These are phyloP conservation scores for Pygmarrhopalites habei DNA, from an alignment of 1,140 invertebrate genomes.

Conservation along the genomic window DNA sequence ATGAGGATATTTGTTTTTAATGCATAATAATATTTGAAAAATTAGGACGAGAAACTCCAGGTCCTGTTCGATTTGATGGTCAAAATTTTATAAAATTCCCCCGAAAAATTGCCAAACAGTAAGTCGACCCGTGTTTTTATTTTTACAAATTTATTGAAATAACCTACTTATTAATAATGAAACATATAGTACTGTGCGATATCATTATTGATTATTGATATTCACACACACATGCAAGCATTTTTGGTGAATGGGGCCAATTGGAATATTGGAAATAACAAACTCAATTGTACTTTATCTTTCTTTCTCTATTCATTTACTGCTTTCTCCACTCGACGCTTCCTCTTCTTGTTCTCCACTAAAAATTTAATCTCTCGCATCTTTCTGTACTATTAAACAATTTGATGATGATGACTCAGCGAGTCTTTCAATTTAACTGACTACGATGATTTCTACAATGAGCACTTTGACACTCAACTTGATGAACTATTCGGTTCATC, in stretches of 20 bases:
- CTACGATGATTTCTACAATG: constrained; percentile 40
- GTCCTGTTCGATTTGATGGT: constrained; percentile 57
- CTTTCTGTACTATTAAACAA: no score
- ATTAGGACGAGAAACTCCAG: constrained; percentile 46
- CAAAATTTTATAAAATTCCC: constrained; percentile 56
- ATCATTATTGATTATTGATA: background rate
- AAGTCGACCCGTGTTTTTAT: constrained; percentile 42
- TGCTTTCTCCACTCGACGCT: no score
- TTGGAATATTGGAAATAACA: background rate
- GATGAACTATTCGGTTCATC: constrained; percentile 35
- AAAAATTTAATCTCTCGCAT: background rate
- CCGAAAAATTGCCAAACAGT: constrained; percentile 55
- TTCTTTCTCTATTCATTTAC: background rate
- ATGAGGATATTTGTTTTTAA: no score
- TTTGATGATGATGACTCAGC: constrained; percentile 17
- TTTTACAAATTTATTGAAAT: no score
- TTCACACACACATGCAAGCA: background rate
- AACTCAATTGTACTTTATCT: background rate
- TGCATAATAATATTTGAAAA: constrained; percentile 3
- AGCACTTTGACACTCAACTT: constrained; percentile 40
- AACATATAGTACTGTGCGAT: background rate
- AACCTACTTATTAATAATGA: background rate
- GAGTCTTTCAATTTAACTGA: constrained; percentile 42
- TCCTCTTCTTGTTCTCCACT: no score
- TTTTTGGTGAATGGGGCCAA: background rate